Evolutionary conservation across 2,797 vertebrate genomes (phyloP).

Genomic region (Fundulus diaphanus): DNA sequence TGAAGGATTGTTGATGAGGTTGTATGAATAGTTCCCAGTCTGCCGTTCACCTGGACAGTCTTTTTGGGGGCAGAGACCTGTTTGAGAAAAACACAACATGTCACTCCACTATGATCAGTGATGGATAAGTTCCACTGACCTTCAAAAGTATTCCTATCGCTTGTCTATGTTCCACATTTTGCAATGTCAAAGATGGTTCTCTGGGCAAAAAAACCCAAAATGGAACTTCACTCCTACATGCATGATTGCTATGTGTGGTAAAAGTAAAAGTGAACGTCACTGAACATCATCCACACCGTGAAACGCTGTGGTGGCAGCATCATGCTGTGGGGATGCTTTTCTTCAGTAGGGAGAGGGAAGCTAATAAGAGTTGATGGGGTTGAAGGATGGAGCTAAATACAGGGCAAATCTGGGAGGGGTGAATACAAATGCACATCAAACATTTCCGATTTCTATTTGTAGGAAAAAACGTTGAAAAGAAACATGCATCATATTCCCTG

Average conservation of each 20-base stretch:
- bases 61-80: constrained; percentile 78
- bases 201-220: not conserved
- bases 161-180: not conserved
- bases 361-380: no score
- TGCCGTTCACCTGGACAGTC: constrained; percentile 81
- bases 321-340: no score
- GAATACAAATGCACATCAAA: not conserved
- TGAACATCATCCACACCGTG: not conserved
- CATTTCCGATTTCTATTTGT: not conserved
- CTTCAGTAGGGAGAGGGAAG: no score
- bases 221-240: not conserved
- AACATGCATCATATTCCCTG: not conserved
- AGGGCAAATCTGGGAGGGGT: no score
- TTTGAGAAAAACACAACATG: constrained; percentile 49
- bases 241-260: no score
- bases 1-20: constrained; percentile 46
- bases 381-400: no score
- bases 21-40: constrained; percentile 77
- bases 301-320: not conserved
- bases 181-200: not conserved
- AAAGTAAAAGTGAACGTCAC: no score
- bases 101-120: constrained; percentile 26
- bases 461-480: not conserved
- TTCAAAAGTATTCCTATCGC: not conserved
- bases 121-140: not conserved